Evolutionary conservation across 2,797 vertebrate species (phyloP).

Genomic region (Adelosebastes latens): DNA sequence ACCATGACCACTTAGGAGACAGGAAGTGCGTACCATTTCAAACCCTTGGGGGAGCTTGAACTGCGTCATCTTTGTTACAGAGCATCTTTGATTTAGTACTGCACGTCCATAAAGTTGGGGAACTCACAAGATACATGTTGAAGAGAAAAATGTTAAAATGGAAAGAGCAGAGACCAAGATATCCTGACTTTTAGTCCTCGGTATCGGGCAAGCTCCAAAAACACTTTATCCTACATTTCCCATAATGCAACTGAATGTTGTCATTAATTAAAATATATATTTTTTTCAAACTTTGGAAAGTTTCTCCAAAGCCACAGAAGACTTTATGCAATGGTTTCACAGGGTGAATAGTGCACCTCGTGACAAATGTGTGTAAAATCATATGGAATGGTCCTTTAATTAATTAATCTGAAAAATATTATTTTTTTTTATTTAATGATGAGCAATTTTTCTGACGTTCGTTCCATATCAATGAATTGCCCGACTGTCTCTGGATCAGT

Average conservation of each 20-base stretch:
- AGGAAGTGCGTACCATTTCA: no score
- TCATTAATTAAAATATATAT: not conserved
- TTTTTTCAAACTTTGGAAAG: not conserved
- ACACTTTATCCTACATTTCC: not conserved
- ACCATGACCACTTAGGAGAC: no score
- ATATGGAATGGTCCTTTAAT: not conserved
- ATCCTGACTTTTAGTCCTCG: not conserved
- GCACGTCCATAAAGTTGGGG: not conserved
- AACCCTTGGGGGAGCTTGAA: not conserved
- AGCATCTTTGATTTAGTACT: not conserved
- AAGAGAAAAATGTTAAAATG: not conserved
- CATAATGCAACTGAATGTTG: not conserved
- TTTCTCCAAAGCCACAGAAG: not conserved
- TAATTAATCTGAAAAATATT: not conserved
- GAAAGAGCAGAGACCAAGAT: not conserved
- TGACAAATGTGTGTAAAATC: not conserved
- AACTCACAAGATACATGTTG: not conserved
- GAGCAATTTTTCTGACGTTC: not conserved
- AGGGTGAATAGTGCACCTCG: not conserved
- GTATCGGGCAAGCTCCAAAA: not conserved
- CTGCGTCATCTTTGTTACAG: not conserved
- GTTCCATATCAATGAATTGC: not conserved
- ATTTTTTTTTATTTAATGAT: not conserved
- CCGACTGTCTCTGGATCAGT: slow-evolving; percentile 18
- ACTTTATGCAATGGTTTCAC: not conserved